Conservation (phyloP, 2,888 invertebrate genomes). For the Drosophila kuntzei region DNA sequence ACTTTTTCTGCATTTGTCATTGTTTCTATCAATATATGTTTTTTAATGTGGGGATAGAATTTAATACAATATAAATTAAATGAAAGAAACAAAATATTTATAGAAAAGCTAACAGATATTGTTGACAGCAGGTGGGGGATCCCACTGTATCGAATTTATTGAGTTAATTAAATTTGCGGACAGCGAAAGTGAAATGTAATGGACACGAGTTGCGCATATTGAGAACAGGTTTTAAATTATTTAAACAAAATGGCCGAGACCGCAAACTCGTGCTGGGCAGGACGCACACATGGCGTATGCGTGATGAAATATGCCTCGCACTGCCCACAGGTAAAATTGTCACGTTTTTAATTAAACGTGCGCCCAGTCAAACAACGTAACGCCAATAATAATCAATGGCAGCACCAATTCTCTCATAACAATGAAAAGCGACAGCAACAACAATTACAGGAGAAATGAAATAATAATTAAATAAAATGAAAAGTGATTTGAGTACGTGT, state of each 20-base stretch:
- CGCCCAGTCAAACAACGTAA: conserved; percentile 34
- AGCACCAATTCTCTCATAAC: conserved; percentile 24
- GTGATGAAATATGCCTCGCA: conserved; percentile 65
- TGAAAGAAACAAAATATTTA: background rate
- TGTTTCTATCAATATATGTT: too few relatives aligned
- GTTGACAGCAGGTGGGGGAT: background rate
- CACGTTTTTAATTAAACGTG: conserved; percentile 79
- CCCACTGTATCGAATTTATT: conserved; percentile 28
- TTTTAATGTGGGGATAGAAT: too few relatives aligned
- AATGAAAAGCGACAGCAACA: conserved; percentile 25
- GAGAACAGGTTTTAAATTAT: conserved; percentile 71
- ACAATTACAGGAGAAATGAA: conserved; percentile 43
- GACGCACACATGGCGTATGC: conserved; percentile 58
- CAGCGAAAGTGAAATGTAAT: conserved; percentile 69
- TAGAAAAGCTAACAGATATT: background rate
- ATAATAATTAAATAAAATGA: conserved; percentile 61
- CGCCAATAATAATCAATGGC: conserved; percentile 65
- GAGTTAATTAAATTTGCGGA: conserved; percentile 74
- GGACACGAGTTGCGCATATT: conserved; percentile 48
- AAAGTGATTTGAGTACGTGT: conserved; percentile 68
- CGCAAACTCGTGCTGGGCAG: conserved; percentile 31
- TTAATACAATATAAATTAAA: background rate
- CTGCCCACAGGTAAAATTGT: conserved; percentile 76
- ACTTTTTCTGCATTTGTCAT: background rate
- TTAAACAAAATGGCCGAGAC: conserved; percentile 51